phyloP scores from a whole-genome alignment of 2,113 vertebrate genomes.

The Clarias gariepinus region DNA sequence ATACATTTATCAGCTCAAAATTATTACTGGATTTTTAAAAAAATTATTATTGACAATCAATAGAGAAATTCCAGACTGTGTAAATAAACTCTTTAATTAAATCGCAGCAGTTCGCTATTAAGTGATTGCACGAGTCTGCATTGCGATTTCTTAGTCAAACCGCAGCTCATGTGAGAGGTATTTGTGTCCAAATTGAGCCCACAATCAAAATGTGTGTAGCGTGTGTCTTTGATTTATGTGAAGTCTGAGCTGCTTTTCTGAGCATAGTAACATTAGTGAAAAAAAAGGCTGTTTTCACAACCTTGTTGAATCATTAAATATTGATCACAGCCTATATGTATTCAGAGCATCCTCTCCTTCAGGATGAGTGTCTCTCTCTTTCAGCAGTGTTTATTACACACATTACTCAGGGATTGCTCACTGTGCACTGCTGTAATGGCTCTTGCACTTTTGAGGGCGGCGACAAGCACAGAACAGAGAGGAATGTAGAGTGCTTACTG shows the following conservation, averaged over 20 bases:
- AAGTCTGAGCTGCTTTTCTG: not conserved
- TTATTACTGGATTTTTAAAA: no score
- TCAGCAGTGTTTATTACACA: conserved; percentile 26
- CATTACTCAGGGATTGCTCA: conserved; percentile 28
- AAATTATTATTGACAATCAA: no score
- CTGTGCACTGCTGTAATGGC: not conserved
- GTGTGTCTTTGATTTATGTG: not conserved
- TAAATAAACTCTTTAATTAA: no score
- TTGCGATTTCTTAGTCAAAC: not conserved
- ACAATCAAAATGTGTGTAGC: not conserved
- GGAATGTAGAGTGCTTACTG: conserved; percentile 26
- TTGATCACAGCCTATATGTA: conserved; percentile 30
- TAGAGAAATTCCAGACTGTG: no score
- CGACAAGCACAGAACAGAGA: not conserved
- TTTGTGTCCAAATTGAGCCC: not conserved
- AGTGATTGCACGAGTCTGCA: no score
- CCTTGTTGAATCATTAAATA: conserved; percentile 23
- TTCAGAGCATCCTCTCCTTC: conserved; percentile 10
- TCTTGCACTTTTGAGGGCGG: not conserved
- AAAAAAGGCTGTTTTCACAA: not conserved
- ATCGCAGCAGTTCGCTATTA: no score
- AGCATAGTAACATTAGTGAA: not conserved
- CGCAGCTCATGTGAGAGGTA: not conserved
- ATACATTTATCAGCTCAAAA: no score
- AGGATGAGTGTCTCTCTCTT: conserved; percentile 4